These are phyloP conservation scores for Danaus plexippus DNA, from an alignment of 1,140 invertebrate species.

Conservation along the genomic window DNA sequence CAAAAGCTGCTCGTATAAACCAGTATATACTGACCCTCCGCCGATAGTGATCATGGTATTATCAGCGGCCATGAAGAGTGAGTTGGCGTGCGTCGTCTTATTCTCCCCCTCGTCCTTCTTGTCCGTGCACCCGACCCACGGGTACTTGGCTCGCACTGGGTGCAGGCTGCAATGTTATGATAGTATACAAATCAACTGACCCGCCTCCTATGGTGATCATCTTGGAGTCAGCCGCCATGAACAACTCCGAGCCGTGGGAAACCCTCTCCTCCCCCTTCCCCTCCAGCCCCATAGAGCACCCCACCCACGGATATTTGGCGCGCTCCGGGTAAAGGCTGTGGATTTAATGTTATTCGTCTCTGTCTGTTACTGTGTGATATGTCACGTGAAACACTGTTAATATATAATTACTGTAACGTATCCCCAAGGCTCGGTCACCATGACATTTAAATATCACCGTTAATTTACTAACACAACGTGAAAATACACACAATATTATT, in stretches of 20 bases:
- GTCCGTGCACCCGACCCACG: constrained; percentile 85
- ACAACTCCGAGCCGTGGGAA: constrained; percentile 89
- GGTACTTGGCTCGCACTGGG: constrained; percentile 88
- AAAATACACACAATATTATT: too few relatives aligned
- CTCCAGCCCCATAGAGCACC: constrained; percentile 67
- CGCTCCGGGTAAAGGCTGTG: constrained; percentile 83
- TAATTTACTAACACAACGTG: too few relatives aligned
- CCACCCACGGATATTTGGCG: constrained; percentile 94
- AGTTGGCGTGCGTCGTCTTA: constrained; percentile 81
- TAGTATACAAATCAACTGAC: constrained; percentile 27
- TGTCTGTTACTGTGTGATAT: too few relatives aligned
- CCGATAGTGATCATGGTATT: constrained; percentile 89
- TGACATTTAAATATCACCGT: too few relatives aligned
- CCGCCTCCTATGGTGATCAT: constrained; percentile 88
- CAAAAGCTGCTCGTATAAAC: too few relatives aligned
- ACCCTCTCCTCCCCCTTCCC: constrained; percentile 75
- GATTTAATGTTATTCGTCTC: constrained; percentile 1
- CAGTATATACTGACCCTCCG: constrained; percentile 37
- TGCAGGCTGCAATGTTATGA: constrained; percentile 71
- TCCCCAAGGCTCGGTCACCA: too few relatives aligned
- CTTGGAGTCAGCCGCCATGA: constrained; percentile 94
- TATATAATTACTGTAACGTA: too few relatives aligned
- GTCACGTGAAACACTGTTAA: neutral
- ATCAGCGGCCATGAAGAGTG: constrained; percentile 95
- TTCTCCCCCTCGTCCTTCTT: constrained; percentile 72